Conservation (phyloP, 2,113 vertebrate species). For the Alectura lathami region DNA sequence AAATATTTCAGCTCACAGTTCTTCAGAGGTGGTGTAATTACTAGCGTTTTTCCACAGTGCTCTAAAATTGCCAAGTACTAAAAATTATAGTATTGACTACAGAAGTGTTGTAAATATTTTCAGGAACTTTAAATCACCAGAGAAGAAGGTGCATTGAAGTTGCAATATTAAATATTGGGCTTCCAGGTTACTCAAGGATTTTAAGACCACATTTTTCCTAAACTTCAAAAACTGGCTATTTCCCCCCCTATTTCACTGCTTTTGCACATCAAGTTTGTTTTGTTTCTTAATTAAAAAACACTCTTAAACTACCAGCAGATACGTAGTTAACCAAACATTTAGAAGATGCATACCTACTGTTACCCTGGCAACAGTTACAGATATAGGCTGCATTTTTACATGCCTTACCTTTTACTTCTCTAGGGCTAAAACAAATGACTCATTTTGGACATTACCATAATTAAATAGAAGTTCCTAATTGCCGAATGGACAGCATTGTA, state of each 20-base stretch:
- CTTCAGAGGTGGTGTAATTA: neutral
- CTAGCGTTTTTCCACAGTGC: neutral
- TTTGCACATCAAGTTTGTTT: neutral
- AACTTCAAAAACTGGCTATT: neutral
- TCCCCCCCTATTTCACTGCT: neutral
- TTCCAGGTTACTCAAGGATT: neutral
- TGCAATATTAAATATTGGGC: neutral
- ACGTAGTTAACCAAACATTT: neutral
- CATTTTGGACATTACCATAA: neutral
- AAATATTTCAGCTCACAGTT: neutral
- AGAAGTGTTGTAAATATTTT: conserved; percentile 9
- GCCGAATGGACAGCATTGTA: neutral
- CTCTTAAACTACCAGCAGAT: neutral
- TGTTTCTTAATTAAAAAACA: neutral
- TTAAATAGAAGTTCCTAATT: neutral
- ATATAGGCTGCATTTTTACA: neutral
- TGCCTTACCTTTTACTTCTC: neutral
- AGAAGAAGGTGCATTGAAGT: neutral
- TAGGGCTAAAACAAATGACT: neutral
- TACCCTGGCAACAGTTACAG: neutral
- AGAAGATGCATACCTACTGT: conserved; percentile 6
- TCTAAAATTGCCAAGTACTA: neutral
- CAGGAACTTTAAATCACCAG: neutral
- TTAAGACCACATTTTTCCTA: neutral
- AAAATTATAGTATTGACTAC: neutral